Evolutionary conservation across 2,888 invertebrate genomes (phyloP), one percentile per base, ranked within the genome.

Genomic region (Gastrophysa polygoni): DNA sequence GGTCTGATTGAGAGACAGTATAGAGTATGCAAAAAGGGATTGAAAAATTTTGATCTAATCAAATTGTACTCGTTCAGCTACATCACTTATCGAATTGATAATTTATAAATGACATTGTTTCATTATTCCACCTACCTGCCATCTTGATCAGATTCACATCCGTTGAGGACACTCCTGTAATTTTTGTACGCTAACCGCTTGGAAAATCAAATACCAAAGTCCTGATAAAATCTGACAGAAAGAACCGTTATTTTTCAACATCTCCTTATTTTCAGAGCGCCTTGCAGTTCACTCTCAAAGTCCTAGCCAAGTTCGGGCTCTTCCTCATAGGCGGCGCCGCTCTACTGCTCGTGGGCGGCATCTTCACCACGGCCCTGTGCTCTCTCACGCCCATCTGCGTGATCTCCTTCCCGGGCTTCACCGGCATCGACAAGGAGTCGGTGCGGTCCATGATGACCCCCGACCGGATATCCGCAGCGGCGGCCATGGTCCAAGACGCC

Each of bases 301-400:
- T 81, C 17, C 69, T 85, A 16, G 77, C 82, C n/a, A 82, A 83
- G 67, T 73, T 83, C 5, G 79, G 82, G 16, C 75, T 83, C 14
- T 80, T 83, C 20, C 65, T 84, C 0, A 46, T 83, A 5, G 83
- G 83, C 10, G 82, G 82, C 5, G 72, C 83, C 8, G 77, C 75
- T 8, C 75, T 85, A 4, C 71, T 87, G 3, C 59, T 86, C 4
- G 75, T 87, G 54, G 86, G 87, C 2, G 82, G 84, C n/a, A 76
- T 86, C 6, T 79, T 88, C 2, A 82, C 86, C 1, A 82, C 86
- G 0, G 84, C 86, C 0, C 78, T 89, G 0, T 90, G 89, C 73
- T 83, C 85, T 0, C 84, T 88, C 65, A 89, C 89, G 0, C 85
- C 88, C 7, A 72, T 89, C 14, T 90, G 89, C 74, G 82, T 83